A percentile compares a stretch with the other conserved stretches of the same genome.
Evolutionary conservation across 1,140 invertebrate genomes (phyloP).

Genomic region (Agrypnia vestita): DNA sequence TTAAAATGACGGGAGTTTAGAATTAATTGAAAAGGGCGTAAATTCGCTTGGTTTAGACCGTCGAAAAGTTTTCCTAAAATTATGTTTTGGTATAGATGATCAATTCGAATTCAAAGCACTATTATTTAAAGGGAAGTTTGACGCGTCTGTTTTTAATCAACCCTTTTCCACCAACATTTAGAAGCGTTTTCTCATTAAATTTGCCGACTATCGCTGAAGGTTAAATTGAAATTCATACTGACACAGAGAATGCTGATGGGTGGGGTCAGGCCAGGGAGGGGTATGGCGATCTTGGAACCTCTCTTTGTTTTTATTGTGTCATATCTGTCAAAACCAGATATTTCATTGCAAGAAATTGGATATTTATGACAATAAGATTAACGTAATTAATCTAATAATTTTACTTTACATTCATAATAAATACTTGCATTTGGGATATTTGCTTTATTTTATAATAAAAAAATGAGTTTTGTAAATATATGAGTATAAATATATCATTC

Average conservation of each 20-base stretch:
- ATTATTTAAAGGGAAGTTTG: slow-evolving; percentile 25
- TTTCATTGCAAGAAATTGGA: not conserved
- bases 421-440: too few species aligned
- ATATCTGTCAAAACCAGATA: slow-evolving; percentile 40
- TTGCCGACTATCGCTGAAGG: slow-evolving; percentile 15
- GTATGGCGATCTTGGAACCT: slow-evolving; percentile 37
- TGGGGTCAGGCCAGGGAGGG: not conserved
- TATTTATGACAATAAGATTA: slow-evolving; percentile 52
- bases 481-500: too few species aligned
- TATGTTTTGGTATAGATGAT: slow-evolving; percentile 24
- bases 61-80: slow-evolving; percentile 32
- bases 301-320: slow-evolving; percentile 51
- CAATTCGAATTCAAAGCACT: slow-evolving; percentile 16
- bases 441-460: too few species aligned
- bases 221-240: slow-evolving; percentile 49
- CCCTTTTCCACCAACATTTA: slow-evolving; percentile 16
- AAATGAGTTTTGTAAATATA: too few species aligned
- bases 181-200: slow-evolving; percentile 9
- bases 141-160: slow-evolving; percentile 45
- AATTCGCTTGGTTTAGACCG: not conserved
- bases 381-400: slow-evolving; percentile 27
- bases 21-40: not conserved
- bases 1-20: slow-evolving; percentile 13
- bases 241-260: slow-evolving; percentile 13
- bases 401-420: too few species aligned